phyloP scores from a whole-genome alignment of 2,797 vertebrate species.

The Coranthus polyacanthus region DNA sequence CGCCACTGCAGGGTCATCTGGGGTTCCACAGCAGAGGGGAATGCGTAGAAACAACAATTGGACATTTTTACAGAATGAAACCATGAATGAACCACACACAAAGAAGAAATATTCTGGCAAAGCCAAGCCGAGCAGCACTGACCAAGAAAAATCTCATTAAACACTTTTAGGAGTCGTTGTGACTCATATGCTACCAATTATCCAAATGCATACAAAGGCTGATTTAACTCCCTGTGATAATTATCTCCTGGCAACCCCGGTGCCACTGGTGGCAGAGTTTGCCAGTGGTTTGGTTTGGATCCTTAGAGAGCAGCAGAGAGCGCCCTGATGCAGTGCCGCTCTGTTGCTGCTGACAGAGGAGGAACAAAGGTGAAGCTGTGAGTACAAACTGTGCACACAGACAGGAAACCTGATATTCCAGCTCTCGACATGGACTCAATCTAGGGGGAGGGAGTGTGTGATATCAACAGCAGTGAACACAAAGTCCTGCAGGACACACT shows the following conservation, averaged over 20 bases:
- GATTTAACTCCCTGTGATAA: conserved; percentile 61
- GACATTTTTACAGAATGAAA: conserved; percentile 62
- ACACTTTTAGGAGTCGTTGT: conserved; percentile 54
- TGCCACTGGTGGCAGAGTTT: conserved; percentile 55
- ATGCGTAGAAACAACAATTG: conserved; percentile 70
- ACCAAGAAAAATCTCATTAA: conserved; percentile 54
- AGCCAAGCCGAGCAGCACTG: conserved; percentile 13
- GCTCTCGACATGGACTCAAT: conserved; percentile 66
- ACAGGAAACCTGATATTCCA: conserved; percentile 83
- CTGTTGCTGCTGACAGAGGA: conserved; percentile 69
- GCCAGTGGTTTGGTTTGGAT: conserved; percentile 40
- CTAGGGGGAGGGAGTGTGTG: conserved; percentile 57
- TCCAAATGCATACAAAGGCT: conserved; percentile 49
- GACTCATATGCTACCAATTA: conserved; percentile 58
- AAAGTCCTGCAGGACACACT: conserved; percentile 63
- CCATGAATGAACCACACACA: conserved; percentile 68
- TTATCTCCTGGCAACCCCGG: conserved; percentile 64
- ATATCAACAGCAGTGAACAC: conserved; percentile 70
- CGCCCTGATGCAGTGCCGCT: conserved; percentile 58
- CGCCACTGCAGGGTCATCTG: conserved; percentile 77
- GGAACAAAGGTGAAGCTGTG: conserved; percentile 79
- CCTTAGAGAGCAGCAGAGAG: conserved; percentile 67
- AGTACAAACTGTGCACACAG: conserved; percentile 82
- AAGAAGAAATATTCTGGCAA: conserved; percentile 20
- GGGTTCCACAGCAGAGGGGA: conserved; percentile 69